These are phyloP conservation scores for Podotricha telesiphe DNA, from an alignment of 2,888 invertebrate genomes.

Conservation along the genomic window DNA sequence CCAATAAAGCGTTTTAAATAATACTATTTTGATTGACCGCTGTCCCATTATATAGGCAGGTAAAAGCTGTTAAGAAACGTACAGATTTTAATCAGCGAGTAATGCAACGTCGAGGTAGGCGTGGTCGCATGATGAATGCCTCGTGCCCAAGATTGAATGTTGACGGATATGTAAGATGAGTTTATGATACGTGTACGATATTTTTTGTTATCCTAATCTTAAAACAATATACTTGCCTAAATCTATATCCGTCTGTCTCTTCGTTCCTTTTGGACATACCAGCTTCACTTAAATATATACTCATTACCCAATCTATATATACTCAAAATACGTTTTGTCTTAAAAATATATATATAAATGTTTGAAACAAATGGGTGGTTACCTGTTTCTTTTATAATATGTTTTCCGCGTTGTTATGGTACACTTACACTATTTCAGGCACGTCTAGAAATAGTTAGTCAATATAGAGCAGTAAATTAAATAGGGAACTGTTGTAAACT, in stretches of 20 bases:
- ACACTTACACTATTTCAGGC: too few relatives aligned
- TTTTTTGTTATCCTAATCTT: conserved; percentile 18
- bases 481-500: too few relatives aligned
- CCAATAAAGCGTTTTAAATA: conserved; percentile 2
- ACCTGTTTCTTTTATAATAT: too few relatives aligned
- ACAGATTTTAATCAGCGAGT: conserved; percentile 65
- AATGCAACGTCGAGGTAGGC: conserved; percentile 62
- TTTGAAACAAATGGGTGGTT: too few relatives aligned
- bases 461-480: too few relatives aligned
- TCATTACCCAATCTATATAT: too few relatives aligned
- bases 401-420: too few relatives aligned
- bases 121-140: conserved; percentile 75
- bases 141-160: conserved; percentile 58
- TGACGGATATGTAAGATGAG: conserved; percentile 40
- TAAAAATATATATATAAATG: too few relatives aligned
- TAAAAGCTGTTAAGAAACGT: conserved; percentile 50
- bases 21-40: conserved; percentile 17
- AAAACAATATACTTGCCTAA: not conserved
- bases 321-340: too few relatives aligned
- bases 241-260: not conserved
- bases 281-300: too few relatives aligned
- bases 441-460: too few relatives aligned
- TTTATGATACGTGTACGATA: conserved; percentile 18
- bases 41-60: conserved; percentile 14
- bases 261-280: not conserved